Percentiles rank a stretch among this genome's conserved stretches.
Conservation (phyloP, 2,888 invertebrate species). For the Bugulina stolonifera region DNA sequence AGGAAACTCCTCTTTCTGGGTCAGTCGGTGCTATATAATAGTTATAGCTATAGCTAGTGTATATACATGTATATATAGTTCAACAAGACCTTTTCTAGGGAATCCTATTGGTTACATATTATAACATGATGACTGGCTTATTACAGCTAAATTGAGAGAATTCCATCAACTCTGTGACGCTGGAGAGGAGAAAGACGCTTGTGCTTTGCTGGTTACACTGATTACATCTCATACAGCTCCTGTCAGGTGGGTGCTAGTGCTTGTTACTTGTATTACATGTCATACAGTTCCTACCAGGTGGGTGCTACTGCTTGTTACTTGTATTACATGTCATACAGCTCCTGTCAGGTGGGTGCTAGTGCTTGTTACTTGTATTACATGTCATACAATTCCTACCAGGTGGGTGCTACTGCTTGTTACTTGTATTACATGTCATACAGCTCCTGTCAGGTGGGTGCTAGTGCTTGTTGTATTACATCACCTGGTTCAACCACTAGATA, state of each 20-base stretch:
- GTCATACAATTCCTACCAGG: conserved; percentile 20
- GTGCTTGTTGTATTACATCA: too few species aligned
- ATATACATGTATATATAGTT: too few species aligned
- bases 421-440: not conserved
- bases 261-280: too few species aligned
- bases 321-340: not conserved
- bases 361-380: too few species aligned
- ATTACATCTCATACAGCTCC: not conserved
- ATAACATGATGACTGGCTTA: too few species aligned
- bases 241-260: not conserved
- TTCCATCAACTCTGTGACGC: conserved; percentile 12
- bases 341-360: conserved; percentile 3
- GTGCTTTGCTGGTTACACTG: not conserved
- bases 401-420: not conserved
- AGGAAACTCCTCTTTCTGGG: conserved; percentile 20
- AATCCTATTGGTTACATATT: too few species aligned
- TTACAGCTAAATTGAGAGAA: conserved; percentile 20
- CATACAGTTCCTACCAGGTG: conserved; percentile 19
- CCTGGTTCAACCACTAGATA: too few species aligned
- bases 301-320: not conserved
- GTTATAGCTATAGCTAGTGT: not conserved
- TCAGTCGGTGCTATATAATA: not conserved
- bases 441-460: conserved; percentile 5
- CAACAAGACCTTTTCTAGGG: too few species aligned
- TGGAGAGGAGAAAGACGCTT: conserved; percentile 9